Evolutionary conservation across 2,113 vertebrate genomes (phyloP).

Genomic region (Oreocharis arfaki): DNA sequence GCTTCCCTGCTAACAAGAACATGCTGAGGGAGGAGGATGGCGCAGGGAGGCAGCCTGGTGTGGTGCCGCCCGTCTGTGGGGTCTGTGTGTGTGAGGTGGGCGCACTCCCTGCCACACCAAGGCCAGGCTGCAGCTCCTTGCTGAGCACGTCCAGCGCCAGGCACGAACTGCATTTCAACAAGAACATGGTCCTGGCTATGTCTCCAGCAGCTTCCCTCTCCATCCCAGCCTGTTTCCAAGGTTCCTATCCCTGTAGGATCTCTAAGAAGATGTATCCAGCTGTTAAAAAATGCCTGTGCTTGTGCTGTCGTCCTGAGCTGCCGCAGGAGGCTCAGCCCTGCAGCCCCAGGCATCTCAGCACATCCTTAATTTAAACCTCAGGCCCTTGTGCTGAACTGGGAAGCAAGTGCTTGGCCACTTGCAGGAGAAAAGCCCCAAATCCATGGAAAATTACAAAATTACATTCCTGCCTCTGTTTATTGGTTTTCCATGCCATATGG

Average conservation of each 20-base stretch:
- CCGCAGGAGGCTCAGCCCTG: background rate
- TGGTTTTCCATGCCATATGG: slow-evolving; percentile 42
- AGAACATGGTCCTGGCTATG: background rate
- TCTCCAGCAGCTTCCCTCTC: background rate
- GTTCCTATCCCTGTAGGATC: background rate
- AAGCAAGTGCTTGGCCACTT: background rate
- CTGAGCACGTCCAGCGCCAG: background rate
- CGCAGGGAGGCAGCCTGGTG: background rate
- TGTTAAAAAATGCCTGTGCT: background rate
- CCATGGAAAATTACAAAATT: slow-evolving; percentile 4
- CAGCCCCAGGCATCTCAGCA: background rate
- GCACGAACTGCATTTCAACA: background rate
- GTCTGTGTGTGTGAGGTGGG: background rate
- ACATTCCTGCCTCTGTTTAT: slow-evolving; percentile 30
- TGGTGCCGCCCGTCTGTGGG: background rate
- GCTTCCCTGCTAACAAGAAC: background rate
- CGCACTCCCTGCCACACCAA: background rate
- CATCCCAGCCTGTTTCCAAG: background rate
- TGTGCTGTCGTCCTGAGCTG: background rate
- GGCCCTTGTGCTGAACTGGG: background rate
- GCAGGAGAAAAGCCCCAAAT: background rate
- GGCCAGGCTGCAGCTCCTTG: background rate
- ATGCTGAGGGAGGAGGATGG: background rate
- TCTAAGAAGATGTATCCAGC: background rate
- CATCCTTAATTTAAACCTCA: background rate